phyloP scores from a whole-genome alignment of 2,888 invertebrate genomes.

The Amphipoea lucens region DNA sequence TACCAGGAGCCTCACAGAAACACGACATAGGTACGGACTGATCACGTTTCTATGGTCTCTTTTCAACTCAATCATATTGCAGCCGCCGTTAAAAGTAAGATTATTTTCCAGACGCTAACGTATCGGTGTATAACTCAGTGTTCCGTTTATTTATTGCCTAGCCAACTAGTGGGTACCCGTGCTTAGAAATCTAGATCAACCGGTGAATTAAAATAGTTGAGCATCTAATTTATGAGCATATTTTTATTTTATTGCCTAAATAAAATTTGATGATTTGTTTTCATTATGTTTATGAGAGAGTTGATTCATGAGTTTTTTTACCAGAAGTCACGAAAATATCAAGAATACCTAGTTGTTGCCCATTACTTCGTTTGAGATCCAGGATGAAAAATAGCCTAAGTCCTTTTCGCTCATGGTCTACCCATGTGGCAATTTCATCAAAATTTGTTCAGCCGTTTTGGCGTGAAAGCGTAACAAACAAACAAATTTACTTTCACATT shows the following conservation, averaged over 20 bases:
- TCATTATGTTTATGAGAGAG: background rate
- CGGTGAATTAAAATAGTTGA: constrained; percentile 36
- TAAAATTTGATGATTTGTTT: constrained; percentile 45
- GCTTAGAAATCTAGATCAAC: constrained; percentile 49
- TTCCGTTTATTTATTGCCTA: constrained; percentile 43
- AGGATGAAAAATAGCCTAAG: no score
- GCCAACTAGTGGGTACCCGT: constrained; percentile 5
- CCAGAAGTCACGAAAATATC: background rate
- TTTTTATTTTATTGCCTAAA: constrained; percentile 43
- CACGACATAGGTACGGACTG: no score
- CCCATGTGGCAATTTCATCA: background rate
- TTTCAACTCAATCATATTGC: constrained; percentile 4
- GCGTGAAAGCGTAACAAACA: background rate
- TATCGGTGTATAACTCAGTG: constrained; percentile 38
- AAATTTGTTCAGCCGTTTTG: background rate
- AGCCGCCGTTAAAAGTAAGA: constrained; percentile 6
- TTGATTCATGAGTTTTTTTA: constrained; percentile 31
- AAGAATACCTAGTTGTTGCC: background rate
- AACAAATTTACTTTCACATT: background rate
- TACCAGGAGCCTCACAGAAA: background rate
- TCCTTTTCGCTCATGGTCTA: background rate
- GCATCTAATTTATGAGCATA: constrained; percentile 32
- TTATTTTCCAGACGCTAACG: constrained; percentile 40
- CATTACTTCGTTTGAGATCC: no score
- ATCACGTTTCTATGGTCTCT: background rate